These are phyloP conservation scores for Pitta sordida DNA, from an alignment of 2,113 vertebrate species.

Conservation along the genomic window DNA sequence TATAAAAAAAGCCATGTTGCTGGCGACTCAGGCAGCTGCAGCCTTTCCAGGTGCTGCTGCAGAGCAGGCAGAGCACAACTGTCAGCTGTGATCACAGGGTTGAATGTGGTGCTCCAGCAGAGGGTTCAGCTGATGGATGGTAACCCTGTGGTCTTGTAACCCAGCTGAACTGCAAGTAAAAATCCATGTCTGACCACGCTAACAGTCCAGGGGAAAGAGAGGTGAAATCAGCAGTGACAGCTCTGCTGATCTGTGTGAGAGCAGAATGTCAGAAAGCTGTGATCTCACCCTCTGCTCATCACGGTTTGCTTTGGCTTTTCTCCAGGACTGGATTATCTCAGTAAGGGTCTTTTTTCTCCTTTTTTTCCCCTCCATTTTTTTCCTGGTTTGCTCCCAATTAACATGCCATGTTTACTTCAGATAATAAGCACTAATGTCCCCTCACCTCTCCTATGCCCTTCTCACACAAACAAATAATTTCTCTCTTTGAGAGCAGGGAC, in stretches of 20 bases:
- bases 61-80: not conserved
- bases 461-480: not conserved
- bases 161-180: not conserved
- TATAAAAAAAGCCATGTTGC: not conserved
- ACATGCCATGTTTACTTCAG: not conserved
- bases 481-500: not conserved
- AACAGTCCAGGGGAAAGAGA: not conserved
- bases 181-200: not conserved
- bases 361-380: no score
- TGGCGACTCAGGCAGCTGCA: not conserved
- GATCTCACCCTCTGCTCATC: not conserved
- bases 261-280: not conserved
- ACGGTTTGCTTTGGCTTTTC: not conserved
- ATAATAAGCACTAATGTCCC: not conserved
- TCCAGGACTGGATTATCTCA: not conserved
- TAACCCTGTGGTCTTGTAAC: not conserved
- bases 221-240: not conserved
- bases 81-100: not conserved
- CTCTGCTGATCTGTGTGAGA: not conserved
- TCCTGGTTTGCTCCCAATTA: not conserved
- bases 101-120: not conserved
- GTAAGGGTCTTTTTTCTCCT: not conserved
- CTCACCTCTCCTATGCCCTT: not conserved
- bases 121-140: not conserved
- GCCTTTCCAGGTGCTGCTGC: rapidly evolving